Percentiles rank a stretch among this genome's conserved stretches.
Evolutionary conservation across 37 sponge, comb jelly and placozoan species (phyloP).

Genomic region (Hormiphora californensis): DNA sequence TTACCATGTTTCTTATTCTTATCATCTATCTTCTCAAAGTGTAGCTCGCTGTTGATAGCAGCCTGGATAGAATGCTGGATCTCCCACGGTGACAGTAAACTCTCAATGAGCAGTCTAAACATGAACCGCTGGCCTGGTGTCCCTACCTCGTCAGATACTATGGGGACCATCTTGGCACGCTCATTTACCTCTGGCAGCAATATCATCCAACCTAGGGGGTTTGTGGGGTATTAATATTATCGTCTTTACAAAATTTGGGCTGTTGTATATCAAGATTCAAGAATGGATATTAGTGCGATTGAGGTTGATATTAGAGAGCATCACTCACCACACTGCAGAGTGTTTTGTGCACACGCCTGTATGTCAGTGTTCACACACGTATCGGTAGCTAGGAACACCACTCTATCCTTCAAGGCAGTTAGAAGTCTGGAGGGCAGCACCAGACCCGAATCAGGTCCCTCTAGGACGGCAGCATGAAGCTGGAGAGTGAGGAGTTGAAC

Average conservation of each 20-base stretch:
- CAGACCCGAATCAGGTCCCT: slow-evolving; percentile 59
- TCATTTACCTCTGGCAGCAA: slow-evolving; percentile 81
- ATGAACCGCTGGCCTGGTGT: slow-evolving; percentile 22
- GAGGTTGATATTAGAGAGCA: neutral
- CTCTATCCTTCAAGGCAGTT: slow-evolving; percentile 71
- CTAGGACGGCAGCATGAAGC: slow-evolving; percentile 69
- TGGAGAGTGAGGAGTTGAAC: slow-evolving; percentile 54
- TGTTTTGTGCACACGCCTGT: slow-evolving; percentile 73
- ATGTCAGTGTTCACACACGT: slow-evolving; percentile 62
- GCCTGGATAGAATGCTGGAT: neutral
- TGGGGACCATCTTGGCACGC: slow-evolving; percentile 71
- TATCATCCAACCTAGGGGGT: slow-evolving; percentile 64
- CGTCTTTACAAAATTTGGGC: too few relatives aligned
- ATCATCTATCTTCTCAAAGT: neutral
- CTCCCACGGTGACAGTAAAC: slow-evolving; percentile 31
- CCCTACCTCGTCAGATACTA: neutral
- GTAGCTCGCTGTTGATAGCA: slow-evolving; percentile 34
- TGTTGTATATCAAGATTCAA: too few relatives aligned
- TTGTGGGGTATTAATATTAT: neutral
- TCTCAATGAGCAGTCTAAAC: slow-evolving; percentile 18
- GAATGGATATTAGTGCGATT: too few relatives aligned
- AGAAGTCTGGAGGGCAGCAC: slow-evolving; percentile 65
- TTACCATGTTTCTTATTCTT: slow-evolving; percentile 7
- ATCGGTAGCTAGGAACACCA: slow-evolving; percentile 72
- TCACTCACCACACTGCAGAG: slow-evolving; percentile 57